Evolutionary conservation across 2,113 vertebrate species (phyloP), one percentile per base, ranked within the genome.

Genomic region (Nothoprocta perdicaria): DNA sequence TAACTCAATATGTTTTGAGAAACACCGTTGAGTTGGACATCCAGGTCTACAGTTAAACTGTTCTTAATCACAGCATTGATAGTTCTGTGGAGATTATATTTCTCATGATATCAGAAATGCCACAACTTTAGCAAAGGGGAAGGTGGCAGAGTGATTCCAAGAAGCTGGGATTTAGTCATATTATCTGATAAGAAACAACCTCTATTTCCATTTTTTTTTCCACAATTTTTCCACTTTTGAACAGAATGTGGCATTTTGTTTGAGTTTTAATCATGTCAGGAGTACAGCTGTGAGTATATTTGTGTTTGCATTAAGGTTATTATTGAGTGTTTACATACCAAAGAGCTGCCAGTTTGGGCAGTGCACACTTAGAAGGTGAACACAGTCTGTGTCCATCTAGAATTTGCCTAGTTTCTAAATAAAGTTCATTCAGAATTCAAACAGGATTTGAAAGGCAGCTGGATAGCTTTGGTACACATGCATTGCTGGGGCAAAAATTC

Each of bases 381-480:
- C 88, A 68, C 80, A 91, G 80, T 53, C 71, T 72, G 73, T 46
- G 77, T 72, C 73, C 85, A 27, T 31, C 67, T 74, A 86, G 0
- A 52, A 0, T 80, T 80, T 85, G 10, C 66, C 78, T 89, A 52
- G 61, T 89, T 93, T 94, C 85, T 78, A 88, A 89, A 82, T 65
- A 80, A 86, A 91, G 35, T 87, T 87, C n/a, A 29, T 78, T 60
- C 46, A 45, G 72, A 83, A 95, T 87, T 74, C 55, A 60, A 4
- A 12, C 27, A 43, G 55, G 60, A 46, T 89, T 90, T 95, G 81
- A 90, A 88, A 80, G 73, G 73, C 57, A 58, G 48, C 31, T 91
- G 76, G 65, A 67, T 52, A 74, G 68, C 22, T 83, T 89, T 89
- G 85, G 33, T 33, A 17, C 50, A 41, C 24, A 41, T 38, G 67